Base-by-base conservation (phyloP, 2,113 vertebrate genomes). In the Malurus alboscapulatus region DNA sequence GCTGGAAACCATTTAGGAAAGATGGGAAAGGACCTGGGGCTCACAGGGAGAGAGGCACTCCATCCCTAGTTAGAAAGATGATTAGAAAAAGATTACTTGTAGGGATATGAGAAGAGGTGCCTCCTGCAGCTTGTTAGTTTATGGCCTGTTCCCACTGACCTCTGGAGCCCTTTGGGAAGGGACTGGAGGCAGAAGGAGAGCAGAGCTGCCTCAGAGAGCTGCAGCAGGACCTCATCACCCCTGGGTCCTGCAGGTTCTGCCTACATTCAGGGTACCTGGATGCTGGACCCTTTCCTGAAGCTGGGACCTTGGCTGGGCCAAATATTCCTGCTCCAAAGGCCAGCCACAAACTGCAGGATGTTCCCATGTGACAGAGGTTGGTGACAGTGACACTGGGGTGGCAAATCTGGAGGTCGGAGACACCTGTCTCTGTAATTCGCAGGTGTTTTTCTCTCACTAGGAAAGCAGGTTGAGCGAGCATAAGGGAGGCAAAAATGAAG, bases 391-490 rank as follows among this genome's bases (percentile, higher is more conserved):
- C 24, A 15, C 14, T 7, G 38, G 38, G 73, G 12, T 30, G 53
- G 51, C 0, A 4, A 57, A 22, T 50, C 21, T 32, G 59, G 78
- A 66, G 67, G 32, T 66, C 2, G 1, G 38, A 50, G 59, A 29
- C 12, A 1, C 10, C 61, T 30, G 14, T 9, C 36, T 32, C 54
- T 47, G 38, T 91, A 90, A 94, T 15, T 1, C 45, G 47, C 22
- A 16, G 36, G 15, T 80, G 45, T 87, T 95, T 76, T 85, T 94
- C 73, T 94, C 89, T 88, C 61, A 17, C 45, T 86, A 97, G 98
- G 98, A 97, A 84, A 97, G 91, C 96, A 95, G 95, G n/a, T 62
- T 34, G 86, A 90, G 44, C 1, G 95, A 81, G 83, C 97, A 90
- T 34, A 88, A 96, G 7, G 96, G 96, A 30, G 85, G 77, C 84